phyloP scores from a whole-genome alignment of 37 sponge, comb jelly and placozoan genomes.

The Beroe forskalii region DNA sequence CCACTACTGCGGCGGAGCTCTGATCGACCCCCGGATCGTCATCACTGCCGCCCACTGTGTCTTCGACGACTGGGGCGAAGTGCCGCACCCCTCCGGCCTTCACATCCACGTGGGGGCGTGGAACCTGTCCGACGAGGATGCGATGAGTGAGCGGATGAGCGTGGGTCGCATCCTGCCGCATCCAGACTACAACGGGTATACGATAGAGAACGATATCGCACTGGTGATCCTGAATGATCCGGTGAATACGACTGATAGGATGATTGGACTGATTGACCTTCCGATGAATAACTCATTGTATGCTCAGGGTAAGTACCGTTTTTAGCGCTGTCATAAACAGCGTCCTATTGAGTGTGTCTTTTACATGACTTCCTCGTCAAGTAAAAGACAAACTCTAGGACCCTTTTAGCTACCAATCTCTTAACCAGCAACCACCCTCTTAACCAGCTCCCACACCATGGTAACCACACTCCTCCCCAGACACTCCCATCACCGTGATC shows the following conservation, averaged over 20 bases:
- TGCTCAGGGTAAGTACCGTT: neutral
- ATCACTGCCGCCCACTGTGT: conserved; percentile 44
- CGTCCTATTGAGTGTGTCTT: too few species aligned
- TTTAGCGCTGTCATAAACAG: too few species aligned
- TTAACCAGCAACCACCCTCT: too few species aligned
- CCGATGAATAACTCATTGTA: neutral
- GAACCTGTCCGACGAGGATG: neutral
- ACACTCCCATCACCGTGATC: neutral
- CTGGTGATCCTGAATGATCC: neutral
- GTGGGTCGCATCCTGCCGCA: neutral
- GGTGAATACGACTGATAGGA: neutral
- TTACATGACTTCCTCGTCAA: neutral
- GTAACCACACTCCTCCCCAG: too few species aligned
- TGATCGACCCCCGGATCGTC: neutral
- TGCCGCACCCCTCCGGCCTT: neutral
- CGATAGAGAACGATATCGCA: neutral
- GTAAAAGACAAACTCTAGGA: neutral
- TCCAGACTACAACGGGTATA: neutral
- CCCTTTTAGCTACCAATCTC: too few species aligned
- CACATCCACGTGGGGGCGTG: neutral
- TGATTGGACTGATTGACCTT: neutral
- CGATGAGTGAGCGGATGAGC: neutral
- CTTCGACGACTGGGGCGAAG: neutral
- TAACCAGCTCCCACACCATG: too few species aligned
- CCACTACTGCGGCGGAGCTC: conserved; percentile 8